These are phyloP conservation scores for Caenorhabditis inopinata DNA, from an alignment of 1,140 invertebrate species.

Conservation along the genomic window DNA sequence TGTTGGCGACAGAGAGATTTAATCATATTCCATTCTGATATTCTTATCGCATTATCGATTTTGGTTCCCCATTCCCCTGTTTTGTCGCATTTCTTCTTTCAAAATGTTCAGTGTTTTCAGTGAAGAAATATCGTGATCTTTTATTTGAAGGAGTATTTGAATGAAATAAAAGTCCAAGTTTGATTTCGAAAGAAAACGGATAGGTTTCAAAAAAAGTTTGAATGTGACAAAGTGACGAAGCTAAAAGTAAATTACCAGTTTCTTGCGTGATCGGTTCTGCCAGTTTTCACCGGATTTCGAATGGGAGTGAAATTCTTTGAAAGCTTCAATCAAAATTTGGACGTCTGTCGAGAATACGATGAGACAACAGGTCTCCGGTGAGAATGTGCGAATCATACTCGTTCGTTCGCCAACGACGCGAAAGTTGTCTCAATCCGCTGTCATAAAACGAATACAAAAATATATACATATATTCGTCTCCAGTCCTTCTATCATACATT, in stretches of 20 bases:
- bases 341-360: neutral
- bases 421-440: slow-evolving; percentile 22
- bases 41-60: slow-evolving; percentile 28
- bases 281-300: slow-evolving; percentile 22
- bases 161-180: too few species aligned
- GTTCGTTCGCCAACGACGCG: neutral
- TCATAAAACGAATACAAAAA: slow-evolving; percentile 22
- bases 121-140: neutral
- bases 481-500: neutral
- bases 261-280: neutral
- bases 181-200: neutral
- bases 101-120: neutral
- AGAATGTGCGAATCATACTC: slow-evolving; percentile 4
- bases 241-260: slow-evolving; percentile 23
- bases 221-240: slow-evolving; percentile 2
- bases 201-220: neutral
- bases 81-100: neutral
- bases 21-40: neutral
- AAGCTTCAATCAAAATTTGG: slow-evolving; percentile 16
- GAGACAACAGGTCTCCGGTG: neutral
- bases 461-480: neutral
- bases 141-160: neutral
- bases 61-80: neutral
- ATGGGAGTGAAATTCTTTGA: neutral
- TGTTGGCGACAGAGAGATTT: neutral